A percentile compares a stretch with the other conserved stretches of the same genome.
These are phyloP conservation scores for Sphaeridia pumilis DNA, from an alignment of 2,888 invertebrate genomes.

Conservation along the genomic window DNA sequence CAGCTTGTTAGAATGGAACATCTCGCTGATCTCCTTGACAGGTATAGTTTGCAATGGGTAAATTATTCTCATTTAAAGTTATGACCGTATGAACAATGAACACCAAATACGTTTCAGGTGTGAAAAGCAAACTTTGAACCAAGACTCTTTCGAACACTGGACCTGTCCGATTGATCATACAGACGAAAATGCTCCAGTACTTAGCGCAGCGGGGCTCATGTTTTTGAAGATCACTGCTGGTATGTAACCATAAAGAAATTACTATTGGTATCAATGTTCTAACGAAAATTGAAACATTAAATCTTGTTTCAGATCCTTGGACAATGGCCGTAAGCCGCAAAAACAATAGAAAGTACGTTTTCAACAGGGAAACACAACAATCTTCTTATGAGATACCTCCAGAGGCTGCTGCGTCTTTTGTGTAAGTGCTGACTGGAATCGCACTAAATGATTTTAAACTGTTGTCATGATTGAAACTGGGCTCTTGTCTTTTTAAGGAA, in stretches of 20 bases:
- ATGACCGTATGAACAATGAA: neutral
- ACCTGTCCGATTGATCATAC: conserved; percentile 27
- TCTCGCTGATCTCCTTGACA: conserved; percentile 25
- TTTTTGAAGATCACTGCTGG: conserved; percentile 31
- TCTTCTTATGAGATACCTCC: conserved; percentile 18
- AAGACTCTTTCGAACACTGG: conserved; percentile 11
- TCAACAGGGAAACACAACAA: conserved; percentile 13
- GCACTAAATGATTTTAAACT: neutral
- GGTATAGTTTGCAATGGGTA: no score
- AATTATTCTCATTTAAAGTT: neutral
- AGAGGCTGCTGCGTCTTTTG: conserved; percentile 22
- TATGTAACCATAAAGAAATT: neutral
- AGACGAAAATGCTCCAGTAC: conserved; percentile 21
- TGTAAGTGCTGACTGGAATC: conserved; percentile 15
- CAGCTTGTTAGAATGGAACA: conserved; percentile 30
- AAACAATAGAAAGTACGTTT: conserved; percentile 25
- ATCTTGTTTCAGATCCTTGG: conserved; percentile 27
- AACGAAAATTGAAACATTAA: no score
- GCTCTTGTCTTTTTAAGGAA: conserved; percentile 8
- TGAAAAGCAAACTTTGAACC: conserved; percentile 14
- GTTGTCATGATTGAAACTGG: neutral
- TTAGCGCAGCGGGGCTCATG: conserved; percentile 25
- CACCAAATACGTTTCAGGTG: conserved; percentile 11
- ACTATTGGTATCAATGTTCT: no score
- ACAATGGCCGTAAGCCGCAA: conserved; percentile 22